Conservation (phyloP, 2,797 vertebrate genomes). For the Poecilia velifera region DNA sequence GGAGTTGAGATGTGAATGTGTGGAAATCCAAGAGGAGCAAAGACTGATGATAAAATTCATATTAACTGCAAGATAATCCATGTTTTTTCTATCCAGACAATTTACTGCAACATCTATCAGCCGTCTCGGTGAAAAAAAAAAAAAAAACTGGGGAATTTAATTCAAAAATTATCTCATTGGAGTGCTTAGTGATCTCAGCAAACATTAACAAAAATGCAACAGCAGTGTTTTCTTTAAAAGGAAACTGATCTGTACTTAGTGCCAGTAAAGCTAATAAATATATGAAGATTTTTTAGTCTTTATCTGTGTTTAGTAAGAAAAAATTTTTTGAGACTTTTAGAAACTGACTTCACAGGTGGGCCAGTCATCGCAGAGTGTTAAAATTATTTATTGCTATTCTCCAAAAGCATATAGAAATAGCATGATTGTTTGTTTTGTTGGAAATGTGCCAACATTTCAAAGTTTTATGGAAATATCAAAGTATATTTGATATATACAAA, state of each 20-base stretch:
- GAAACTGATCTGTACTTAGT: background rate
- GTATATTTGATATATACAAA: too few species aligned
- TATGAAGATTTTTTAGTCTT: background rate
- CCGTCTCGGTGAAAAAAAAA: background rate
- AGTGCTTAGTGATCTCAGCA: background rate
- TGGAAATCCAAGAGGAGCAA: slow-evolving; percentile 6
- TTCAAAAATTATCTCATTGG: background rate
- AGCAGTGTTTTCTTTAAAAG: background rate
- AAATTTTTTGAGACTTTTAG: background rate
- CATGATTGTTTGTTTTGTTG: background rate
- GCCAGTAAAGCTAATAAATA: background rate
- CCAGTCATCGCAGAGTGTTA: background rate
- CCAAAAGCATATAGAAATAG: background rate
- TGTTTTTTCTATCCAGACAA: background rate
- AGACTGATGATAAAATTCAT: slow-evolving; percentile 2
- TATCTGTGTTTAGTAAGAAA: background rate
- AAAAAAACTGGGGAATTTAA: background rate
- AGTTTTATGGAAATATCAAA: background rate
- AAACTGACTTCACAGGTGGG: background rate
- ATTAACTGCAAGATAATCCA: slow-evolving; percentile 3
- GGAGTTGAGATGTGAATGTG: slow-evolving; percentile 11
- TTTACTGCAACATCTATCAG: background rate
- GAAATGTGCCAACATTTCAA: background rate
- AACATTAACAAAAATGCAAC: background rate
- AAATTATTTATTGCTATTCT: background rate